Evolutionary conservation across 2,797 vertebrate genomes (phyloP), one percentile per base, ranked within the genome.

Genomic region (Threskiornis aethiopicus): DNA sequence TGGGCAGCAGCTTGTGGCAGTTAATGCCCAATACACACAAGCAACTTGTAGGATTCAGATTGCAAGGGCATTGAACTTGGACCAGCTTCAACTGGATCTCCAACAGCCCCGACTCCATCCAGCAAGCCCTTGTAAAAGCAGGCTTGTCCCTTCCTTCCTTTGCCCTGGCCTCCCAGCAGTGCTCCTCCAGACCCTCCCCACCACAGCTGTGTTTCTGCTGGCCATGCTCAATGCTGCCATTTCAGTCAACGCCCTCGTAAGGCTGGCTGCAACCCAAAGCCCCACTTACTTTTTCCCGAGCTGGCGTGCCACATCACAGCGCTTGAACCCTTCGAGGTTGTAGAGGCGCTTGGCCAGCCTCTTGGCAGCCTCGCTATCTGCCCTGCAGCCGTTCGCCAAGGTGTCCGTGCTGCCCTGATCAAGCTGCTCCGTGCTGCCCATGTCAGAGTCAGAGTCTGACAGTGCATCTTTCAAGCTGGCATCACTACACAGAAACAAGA

Each of bases 281-380:
- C 29, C 51, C 70, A 96, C 99, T 98, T 96, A 99, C 99, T 99
- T 99, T 95, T 99, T 99, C 91, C 99, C 99, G 12, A 99, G 98
- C 97, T 99, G 99, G 54, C 99, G 98, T 59, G 99, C 99, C 78
- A 99, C 99, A 1, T 99, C 99, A 1, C 99, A 99, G 96, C 99
- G 99, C 91, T 99, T 99, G 98, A 99, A 99, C 87, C 99, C 99
- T 94, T 99, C 99, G 0, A 99, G 99, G 98, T 99, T 98, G 97
- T 99, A 99, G 67, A 99, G 99, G 58, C 99, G 98, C 87, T 99
- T 99, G 94, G 99, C 99, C 94, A 99, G 96, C 61, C 99, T 98
- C 96, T 98, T 99, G 88, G 99, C 99, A n/a, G 99, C 99, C 73
- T 99, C 99, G 0, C 90, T 91, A 89, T 99, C 99, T 0, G 98